Base-by-base conservation (phyloP, 2,888 invertebrate species). In the Pheosia gnoma region DNA sequence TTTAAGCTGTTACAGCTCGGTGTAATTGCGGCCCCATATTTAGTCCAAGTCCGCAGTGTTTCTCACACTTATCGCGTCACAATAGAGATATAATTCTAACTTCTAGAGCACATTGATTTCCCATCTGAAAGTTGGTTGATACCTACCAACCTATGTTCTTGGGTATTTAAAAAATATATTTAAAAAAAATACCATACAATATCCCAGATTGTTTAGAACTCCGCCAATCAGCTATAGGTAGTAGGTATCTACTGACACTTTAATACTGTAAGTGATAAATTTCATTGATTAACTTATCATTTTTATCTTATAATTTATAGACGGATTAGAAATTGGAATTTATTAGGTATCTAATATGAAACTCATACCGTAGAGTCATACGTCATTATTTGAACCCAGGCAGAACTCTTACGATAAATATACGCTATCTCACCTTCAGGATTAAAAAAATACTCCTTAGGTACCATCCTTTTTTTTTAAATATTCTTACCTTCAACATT, bases 21-120 rank as follows among this genome's bases (percentile, higher is more conserved):
- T 74, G 59, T 67, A 63, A 74, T 52, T 9, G 11, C 11, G 39
- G 49, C 6, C 54, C 4, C 38, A 9, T 57, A 60, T 9, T 47
- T 47, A 60, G 63, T 60, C 66, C 66, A 63, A 56, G 51, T 57
- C 45, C 55, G 53, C 58, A 43, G 41, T 43, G 45, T 56, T 79
- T 80, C 81, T 72, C 81, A 82, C 82, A 75, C 76, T 72, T 68
- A 75, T 78, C 75, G 68, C 67, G 41, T 58, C 59, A 63, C 72
- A 72, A 72, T 72, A 64, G 58, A 70, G 61, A 74, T 72, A 60
- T 9, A 43, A 63, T 53, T 69, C 45, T 57, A 43, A 38, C 60
- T 68, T 75, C 64, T 71, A 67, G 71, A 71, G 65, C 72, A 70
- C 70, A 77, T 77, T 70, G 75, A 66, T 71, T 76, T 78, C 75